These are phyloP conservation scores for Microtus pennsylvanicus DNA, from an alignment of 2,113 vertebrate genomes.

Conservation along the genomic window DNA sequence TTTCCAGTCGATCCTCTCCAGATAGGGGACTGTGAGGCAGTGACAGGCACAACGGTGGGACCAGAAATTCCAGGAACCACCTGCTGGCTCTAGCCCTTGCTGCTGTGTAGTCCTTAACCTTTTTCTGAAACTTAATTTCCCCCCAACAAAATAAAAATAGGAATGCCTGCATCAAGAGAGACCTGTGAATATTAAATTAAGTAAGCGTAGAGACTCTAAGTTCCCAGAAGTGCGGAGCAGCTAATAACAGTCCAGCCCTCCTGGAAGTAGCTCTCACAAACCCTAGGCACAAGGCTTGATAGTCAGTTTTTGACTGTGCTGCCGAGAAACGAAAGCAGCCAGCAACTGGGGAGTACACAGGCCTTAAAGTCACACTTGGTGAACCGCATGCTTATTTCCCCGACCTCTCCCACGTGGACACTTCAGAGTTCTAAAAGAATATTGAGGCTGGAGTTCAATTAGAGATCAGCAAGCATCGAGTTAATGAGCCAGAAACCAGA, in stretches of 20 bases:
- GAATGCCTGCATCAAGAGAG: not conserved
- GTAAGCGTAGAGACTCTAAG: not conserved
- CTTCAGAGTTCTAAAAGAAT: not conserved
- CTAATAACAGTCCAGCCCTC: not conserved
- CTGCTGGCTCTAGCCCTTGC: not conserved
- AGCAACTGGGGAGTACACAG: not conserved
- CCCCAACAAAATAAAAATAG: conserved; percentile 23
- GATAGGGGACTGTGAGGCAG: no score
- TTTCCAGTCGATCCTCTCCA: not conserved
- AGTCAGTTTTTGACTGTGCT: not conserved
- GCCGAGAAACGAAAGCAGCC: not conserved
- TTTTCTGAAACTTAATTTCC: conserved; percentile 22
- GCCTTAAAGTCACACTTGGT: not conserved
- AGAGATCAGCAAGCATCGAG: not conserved
- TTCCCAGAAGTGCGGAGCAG: not conserved
- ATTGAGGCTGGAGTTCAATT: not conserved
- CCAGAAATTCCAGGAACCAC: not conserved
- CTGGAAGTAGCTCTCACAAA: conserved; percentile 24
- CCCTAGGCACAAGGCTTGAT: not conserved
- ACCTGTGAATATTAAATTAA: conserved; percentile 30
- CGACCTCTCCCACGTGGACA: not conserved
- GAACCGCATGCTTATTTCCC: not conserved
- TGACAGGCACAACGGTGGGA: not conserved
- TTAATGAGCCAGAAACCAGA: not conserved
- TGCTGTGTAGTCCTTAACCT: not conserved